Conservation (phyloP, 2,797 vertebrate genomes). For the Austrolebias charrua region DNA sequence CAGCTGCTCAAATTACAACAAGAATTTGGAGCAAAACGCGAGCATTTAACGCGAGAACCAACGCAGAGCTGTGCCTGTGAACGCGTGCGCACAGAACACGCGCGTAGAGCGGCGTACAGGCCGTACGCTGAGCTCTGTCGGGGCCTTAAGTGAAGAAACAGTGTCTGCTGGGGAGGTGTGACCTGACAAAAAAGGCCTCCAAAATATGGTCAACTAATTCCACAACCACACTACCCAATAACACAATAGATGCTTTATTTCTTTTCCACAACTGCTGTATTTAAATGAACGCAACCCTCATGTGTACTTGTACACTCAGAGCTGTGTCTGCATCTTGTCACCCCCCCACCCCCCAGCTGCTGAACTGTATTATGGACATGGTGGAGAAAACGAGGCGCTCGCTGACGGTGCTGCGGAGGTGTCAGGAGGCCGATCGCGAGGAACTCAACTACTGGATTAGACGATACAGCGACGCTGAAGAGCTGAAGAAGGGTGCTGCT, state of each 20-base stretch:
- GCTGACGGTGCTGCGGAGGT: constrained; percentile 91
- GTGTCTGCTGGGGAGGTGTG: not conserved
- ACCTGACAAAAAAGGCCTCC: no score
- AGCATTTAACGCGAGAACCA: no score
- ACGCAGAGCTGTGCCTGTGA: no score
- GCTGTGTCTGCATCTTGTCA: constrained; percentile 29
- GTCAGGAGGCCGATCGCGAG: constrained; percentile 95
- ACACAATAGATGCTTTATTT: constrained; percentile 6
- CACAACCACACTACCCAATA: not conserved
- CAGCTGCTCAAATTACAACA: no score
- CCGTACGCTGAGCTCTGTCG: no score
- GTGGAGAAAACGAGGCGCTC: constrained; percentile 96
- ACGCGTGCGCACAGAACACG: no score
- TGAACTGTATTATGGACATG: constrained; percentile 99
- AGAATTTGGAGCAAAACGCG: no score
- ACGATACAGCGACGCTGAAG: constrained; percentile 94
- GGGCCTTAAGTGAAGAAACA: constrained; percentile 10
- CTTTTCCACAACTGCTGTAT: constrained; percentile 9
- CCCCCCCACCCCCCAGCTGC: constrained; percentile 78
- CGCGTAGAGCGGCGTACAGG: no score
- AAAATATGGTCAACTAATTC: no score
- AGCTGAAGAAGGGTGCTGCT: constrained; percentile 90
- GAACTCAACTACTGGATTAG: constrained; percentile 97
- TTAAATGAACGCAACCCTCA: constrained; percentile 19
- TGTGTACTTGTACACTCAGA: constrained; percentile 65